Conservation (phyloP, 2,888 invertebrate species). For the Drosophila niveifrons region DNA sequence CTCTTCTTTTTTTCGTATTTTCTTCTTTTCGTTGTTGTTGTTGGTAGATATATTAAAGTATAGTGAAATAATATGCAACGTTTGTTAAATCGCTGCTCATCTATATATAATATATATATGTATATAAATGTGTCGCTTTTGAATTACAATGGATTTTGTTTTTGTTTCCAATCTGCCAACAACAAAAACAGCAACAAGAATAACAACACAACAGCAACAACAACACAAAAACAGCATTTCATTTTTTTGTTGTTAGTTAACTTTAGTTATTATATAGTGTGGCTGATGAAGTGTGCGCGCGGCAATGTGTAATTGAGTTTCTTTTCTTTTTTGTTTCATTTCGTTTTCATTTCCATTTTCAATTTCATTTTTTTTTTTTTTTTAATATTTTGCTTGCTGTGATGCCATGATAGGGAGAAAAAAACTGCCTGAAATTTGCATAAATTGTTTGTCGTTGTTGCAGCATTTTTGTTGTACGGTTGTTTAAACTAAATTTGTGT, state of each 20-base stretch:
- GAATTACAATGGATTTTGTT: slow-evolving; percentile 30
- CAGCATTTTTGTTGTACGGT: slow-evolving; percentile 38
- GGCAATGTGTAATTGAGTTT: slow-evolving; percentile 47
- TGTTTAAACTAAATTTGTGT: slow-evolving; percentile 33
- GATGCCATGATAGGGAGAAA: slow-evolving; percentile 48
- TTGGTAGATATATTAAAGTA: slow-evolving; percentile 5
- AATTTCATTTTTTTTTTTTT: slow-evolving; percentile 16
- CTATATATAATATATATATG: slow-evolving; percentile 35
- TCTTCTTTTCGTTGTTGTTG: slow-evolving; percentile 10
- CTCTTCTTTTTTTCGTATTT: slow-evolving; percentile 39
- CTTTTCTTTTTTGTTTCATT: slow-evolving; percentile 13
- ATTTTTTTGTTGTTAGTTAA: slow-evolving; percentile 37
- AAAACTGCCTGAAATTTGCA: slow-evolving; percentile 63
- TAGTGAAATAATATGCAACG: slow-evolving; percentile 40
- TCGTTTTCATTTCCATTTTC: slow-evolving; percentile 12
- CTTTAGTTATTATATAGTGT: slow-evolving; percentile 21
- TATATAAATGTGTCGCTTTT: slow-evolving; percentile 49
- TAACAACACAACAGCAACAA: slow-evolving; percentile 21
- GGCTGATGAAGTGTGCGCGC: slow-evolving; percentile 47
- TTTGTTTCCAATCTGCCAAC: slow-evolving; percentile 27
- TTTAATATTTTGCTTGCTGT: slow-evolving; percentile 48
- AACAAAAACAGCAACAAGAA: slow-evolving; percentile 29
- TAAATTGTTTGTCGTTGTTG: slow-evolving; percentile 41
- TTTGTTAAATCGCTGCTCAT: slow-evolving; percentile 40
- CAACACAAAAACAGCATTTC: slow-evolving; percentile 40